A percentile compares a stretch with the other conserved stretches of the same genome.
These are phyloP conservation scores for Boulengeromyrus knoepffleri DNA, from an alignment of 2,113 vertebrate species.

Conservation along the genomic window DNA sequence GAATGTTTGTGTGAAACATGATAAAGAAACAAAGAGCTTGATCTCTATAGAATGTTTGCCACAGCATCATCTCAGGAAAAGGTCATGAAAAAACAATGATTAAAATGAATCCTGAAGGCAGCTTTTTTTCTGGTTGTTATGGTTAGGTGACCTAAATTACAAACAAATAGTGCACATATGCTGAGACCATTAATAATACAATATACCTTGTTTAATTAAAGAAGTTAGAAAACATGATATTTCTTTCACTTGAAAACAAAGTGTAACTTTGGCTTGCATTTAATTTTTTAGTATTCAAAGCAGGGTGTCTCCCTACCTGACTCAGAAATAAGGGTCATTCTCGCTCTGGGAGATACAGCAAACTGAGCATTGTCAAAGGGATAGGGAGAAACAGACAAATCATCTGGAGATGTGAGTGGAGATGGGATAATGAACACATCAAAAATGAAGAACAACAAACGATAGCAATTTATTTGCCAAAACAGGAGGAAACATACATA, in stretches of 20 bases:
- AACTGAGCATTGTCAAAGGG: background rate
- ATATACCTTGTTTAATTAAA: background rate
- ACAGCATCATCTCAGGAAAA: background rate
- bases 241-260: background rate
- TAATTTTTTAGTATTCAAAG: background rate
- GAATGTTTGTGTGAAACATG: background rate
- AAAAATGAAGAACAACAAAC: background rate
- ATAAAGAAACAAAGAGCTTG: background rate
- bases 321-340: background rate
- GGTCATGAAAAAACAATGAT: background rate
- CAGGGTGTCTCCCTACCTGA: background rate
- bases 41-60: background rate
- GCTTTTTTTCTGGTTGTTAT: background rate
- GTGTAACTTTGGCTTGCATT: background rate
- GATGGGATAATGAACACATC: background rate
- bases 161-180: background rate
- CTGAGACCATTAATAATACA: background rate
- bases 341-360: background rate
- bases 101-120: background rate
- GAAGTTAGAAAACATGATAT: background rate
- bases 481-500: background rate
- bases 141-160: background rate
- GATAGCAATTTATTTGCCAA: background rate
- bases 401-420: background rate
- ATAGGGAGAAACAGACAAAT: background rate